Base-by-base conservation (phyloP, 2,113 vertebrate species). In the Raphicerus campestris region DNA sequence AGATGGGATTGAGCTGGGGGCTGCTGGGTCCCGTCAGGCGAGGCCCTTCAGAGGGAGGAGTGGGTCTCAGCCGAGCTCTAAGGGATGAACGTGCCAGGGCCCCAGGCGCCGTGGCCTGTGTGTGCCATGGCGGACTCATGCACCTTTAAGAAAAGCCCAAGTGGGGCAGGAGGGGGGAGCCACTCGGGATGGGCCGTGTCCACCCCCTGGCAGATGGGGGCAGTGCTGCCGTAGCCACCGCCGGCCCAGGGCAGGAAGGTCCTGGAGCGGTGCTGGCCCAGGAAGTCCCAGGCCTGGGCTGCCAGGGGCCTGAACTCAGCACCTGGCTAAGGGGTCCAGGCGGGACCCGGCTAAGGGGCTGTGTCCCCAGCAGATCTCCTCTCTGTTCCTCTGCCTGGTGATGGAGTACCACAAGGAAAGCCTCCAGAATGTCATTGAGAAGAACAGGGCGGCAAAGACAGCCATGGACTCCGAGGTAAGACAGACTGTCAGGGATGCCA, bases 301-400 rank as follows among this genome's bases (percentile, higher is more conserved):
- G 16, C 60, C 0, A 39, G 61, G 56, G 73, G 53, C 26, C 61
- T 0, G 26, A 47, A 7, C 82, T 1, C 2, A 0, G 49, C 78
- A 53, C 49, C 49, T 6, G 26, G 45, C 75, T 32, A 5, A 19
- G 75, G 73, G 73, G 39, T 28, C 73, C 7, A 2, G 24, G 20
- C 0, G 2, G 51, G 28, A 30, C 32, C 24, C 2, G 15, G 49
- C 28, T 58, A 0, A 86, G 47, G 78, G 39, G 2, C 81, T 1
- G 13, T 87, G 13, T 92, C 95, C 83, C 1, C 89, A 45, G 10
- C 98, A 99, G 99, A 93, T 98, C 63, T 98, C 99, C 7, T 98
- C 99, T 9, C 51, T 98, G 32, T 98, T 98, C 89, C 98, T 99
- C 63, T 99, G 98, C 83, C 95, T 99, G 98, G 99, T 99, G 26